Conservation (phyloP, 1,140 invertebrate genomes). For the Polypedilum vanderplanki region DNA sequence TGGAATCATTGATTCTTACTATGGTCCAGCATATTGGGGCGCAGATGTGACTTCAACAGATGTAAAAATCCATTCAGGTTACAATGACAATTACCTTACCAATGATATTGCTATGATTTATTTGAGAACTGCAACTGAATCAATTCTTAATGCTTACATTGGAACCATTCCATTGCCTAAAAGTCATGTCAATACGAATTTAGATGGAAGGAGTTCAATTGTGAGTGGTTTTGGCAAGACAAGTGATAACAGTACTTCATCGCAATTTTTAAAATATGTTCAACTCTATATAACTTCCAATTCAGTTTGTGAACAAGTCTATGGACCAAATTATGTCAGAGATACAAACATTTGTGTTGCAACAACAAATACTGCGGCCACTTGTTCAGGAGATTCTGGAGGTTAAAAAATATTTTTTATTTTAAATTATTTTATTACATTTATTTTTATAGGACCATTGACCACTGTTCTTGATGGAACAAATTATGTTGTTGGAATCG, state of each 20-base stretch:
- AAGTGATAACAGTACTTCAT: background rate
- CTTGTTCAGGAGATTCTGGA: background rate
- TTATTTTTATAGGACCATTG: too few species aligned
- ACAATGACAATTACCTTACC: background rate
- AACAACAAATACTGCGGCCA: background rate
- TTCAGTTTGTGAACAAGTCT: background rate
- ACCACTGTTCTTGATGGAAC: background rate
- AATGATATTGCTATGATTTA: background rate
- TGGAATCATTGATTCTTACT: background rate
- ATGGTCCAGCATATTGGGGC: background rate
- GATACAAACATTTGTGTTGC: background rate
- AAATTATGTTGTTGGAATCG: slow-evolving; percentile 38
- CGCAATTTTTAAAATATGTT: background rate
- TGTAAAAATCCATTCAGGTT: background rate
- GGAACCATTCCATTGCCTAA: background rate
- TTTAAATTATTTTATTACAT: too few species aligned
- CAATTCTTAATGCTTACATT: background rate
- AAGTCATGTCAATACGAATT: background rate
- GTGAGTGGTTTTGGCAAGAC: background rate
- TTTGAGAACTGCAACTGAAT: background rate
- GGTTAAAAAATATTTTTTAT: too few species aligned
- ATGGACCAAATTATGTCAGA: background rate
- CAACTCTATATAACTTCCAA: background rate
- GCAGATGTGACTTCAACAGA: background rate
- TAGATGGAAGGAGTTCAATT: background rate